Percentiles rank a stretch among this genome's conserved stretches.
These are phyloP conservation scores for Chouioia cunea DNA, from an alignment of 2,888 invertebrate species.

Conservation along the genomic window DNA sequence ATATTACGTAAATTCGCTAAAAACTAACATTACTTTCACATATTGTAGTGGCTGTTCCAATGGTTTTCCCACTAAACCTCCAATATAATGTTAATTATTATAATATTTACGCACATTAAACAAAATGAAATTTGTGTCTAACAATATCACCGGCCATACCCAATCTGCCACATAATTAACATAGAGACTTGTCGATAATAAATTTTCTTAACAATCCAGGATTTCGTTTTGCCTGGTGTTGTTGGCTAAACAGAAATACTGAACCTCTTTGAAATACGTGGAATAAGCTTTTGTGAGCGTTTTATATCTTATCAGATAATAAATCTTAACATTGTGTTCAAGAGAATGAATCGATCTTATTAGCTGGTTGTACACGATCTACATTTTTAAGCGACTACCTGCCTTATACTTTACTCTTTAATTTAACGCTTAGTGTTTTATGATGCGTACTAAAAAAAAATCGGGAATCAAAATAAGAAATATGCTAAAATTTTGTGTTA, in stretches of 20 bases:
- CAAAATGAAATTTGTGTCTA: constrained; percentile 43
- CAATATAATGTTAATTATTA: constrained; percentile 44
- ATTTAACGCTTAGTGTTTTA: constrained; percentile 56
- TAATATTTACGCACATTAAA: constrained; percentile 42
- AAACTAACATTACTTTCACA: constrained; percentile 26
- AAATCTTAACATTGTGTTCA: constrained; percentile 61
- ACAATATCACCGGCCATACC: constrained; percentile 52
- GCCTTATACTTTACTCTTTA: constrained; percentile 52
- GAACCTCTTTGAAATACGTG: constrained; percentile 53
- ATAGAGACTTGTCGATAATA: constrained; percentile 62
- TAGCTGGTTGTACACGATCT: constrained; percentile 62
- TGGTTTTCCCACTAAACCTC: constrained; percentile 10
- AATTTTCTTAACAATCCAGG: constrained; percentile 54
- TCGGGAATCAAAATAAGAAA: not conserved
- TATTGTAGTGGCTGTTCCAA: constrained; percentile 27
- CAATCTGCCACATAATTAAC: constrained; percentile 62
- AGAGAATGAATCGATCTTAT: constrained; percentile 62
- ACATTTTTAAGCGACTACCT: constrained; percentile 61
- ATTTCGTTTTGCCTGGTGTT: constrained; percentile 31
- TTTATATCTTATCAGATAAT: constrained; percentile 59
- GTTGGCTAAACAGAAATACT: constrained; percentile 40
- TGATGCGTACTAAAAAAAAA: constrained; percentile 12
- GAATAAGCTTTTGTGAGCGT: constrained; percentile 60
- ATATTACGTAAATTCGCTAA: constrained; percentile 32
- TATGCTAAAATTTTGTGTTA: not conserved